Base-by-base conservation (phyloP, 2,797 vertebrate species). In the Tokudaia muenninki region DNA sequence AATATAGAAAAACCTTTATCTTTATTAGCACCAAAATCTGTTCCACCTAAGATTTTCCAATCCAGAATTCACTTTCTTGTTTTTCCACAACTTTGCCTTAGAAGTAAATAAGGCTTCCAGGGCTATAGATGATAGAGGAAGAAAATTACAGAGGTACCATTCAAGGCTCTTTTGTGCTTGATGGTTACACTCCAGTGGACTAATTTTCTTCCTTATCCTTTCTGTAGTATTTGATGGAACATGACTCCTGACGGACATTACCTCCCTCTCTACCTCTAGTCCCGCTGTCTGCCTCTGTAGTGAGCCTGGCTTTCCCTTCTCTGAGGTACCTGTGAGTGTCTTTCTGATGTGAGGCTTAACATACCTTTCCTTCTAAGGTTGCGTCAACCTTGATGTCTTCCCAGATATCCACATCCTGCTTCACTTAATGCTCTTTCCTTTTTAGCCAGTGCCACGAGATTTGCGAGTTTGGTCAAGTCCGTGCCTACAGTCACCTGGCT, bases 31-130 rank as follows among this genome's bases (percentile, higher is more conserved):
- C 29, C 13, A 34, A 92, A 34, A 77, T 93, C 21, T 84, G 21
- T 34, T 93, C 26, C 50, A 72, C 26, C 2, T 87, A 77, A 92
- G 19, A 82, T 82, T 93, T 94, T 59, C 26, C 96, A 91, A 72
- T 90, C 29, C 44, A 21, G 59, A 94, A 50, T 77, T 52, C 2
- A 70, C 34, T 87, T 74, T 87, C 44, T 75, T 44, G 26, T 89
- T 89, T 89, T 91, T n/a, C 17, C 29, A 82, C 1, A 2, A 55
- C 31, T 74, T 95, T 67, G 63, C 29, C 21, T 65, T 95, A 92
- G 52, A 90, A 87, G 41, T 81, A 83, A 94, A 79, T 82, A 31
- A 37, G 13, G 3, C 67, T 86, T 52, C 31, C 57, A 50, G 65
- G 37, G 0, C 11, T 75, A 50, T 55, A 79, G 50, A 72, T 84